Base-by-base conservation (phyloP, 1,140 invertebrate species). In the Drosophila ananassae region DNA sequence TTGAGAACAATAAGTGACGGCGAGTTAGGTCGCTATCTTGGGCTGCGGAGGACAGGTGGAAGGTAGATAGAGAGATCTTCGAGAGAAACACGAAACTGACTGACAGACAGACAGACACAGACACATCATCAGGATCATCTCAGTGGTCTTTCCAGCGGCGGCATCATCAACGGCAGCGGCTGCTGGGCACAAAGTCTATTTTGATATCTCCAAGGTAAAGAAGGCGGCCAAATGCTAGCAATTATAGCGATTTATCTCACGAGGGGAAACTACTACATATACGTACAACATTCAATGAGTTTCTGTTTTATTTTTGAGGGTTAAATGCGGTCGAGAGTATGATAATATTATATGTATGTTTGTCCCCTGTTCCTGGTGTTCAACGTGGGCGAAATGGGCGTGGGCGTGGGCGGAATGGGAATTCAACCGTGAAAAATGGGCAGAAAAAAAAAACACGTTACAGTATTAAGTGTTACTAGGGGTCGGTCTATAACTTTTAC, bases 1-100 rank as follows among this genome's bases (percentile, higher is more conserved):
- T 78, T 67, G 62, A 80, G 39, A 85, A 75, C 52, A 57, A 87
- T 82, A 82, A 82, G 76, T 83, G 82, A 67, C 80, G 60, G 41
- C 72, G 24, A 50, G 68, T 12, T 12, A 63, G 75, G 75, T 63
- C 72, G 71, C 66, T 76, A 73, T 55, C 76, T 46, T 46, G 25
- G 51, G 74, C 60, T 41, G 58, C 77, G 66, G 51, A 54, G 66
- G 51, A 54, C 30, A 71, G 41, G 2, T 17, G 41, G 25, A 64
- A 8, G 41, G 34, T 12, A 37, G 17, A 17, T 17, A 17, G 17
- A 17, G 10, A 10, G 34, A 37, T 37, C 34, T 37, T 37, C 10
- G 13, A 9, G 24, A 22, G 24, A 22, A 4, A 28, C 25, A 28
- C 25, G 25, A 28, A 30, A 13, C 60, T 21, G 32, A 59, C n/a